phyloP scores from a whole-genome alignment of 2,113 vertebrate species.

The Chaetops frenatus region DNA sequence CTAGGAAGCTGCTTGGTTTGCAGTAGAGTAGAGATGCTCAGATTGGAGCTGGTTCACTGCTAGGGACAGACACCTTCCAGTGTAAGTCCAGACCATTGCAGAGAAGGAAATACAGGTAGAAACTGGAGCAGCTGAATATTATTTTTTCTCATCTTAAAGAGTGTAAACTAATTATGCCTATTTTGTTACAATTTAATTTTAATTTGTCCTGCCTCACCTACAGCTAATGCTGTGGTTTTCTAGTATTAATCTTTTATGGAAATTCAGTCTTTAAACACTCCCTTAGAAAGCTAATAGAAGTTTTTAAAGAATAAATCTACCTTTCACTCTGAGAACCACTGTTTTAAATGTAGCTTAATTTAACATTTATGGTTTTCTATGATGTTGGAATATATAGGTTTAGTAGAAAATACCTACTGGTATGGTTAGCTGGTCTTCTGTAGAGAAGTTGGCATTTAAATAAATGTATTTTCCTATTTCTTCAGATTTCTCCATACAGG shows the following conservation, averaged over 20 bases:
- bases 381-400: neutral
- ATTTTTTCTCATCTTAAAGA: neutral
- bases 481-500: neutral
- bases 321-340: neutral
- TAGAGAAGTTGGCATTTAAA: neutral
- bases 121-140: neutral
- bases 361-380: neutral
- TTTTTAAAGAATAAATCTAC: neutral
- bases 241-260: neutral
- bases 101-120: neutral
- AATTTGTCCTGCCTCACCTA: neutral
- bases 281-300: neutral
- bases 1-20: neutral
- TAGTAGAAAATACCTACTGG: neutral
- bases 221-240: neutral
- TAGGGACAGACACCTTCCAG: neutral
- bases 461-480: neutral
- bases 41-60: neutral
- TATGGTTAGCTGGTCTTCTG: neutral
- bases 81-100: accelerated
- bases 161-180: neutral
- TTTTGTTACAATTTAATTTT: neutral
- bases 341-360: neutral
- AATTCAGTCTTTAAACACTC: neutral
- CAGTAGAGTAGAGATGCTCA: neutral